phyloP scores from a whole-genome alignment of 1,140 invertebrate species.

The Solenopsis invicta region DNA sequence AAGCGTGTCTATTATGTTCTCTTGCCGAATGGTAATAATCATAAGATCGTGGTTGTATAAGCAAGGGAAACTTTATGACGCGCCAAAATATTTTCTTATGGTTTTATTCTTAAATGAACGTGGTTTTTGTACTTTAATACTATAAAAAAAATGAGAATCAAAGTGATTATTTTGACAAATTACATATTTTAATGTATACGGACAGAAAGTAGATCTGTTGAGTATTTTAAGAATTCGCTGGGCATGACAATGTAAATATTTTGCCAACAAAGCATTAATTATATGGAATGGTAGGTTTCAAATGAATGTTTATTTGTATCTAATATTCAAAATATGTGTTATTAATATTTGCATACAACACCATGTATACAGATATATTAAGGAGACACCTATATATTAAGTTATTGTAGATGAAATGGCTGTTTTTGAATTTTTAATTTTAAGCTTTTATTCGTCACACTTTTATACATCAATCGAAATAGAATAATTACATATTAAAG shows the following conservation, averaged over 20 bases:
- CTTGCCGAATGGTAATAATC: constrained; percentile 86
- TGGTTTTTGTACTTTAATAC: constrained; percentile 75
- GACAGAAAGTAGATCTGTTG: constrained; percentile 58
- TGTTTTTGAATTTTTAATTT: too few relatives aligned
- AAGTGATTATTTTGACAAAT: constrained; percentile 66
- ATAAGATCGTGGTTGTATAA: constrained; percentile 85
- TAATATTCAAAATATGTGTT: constrained; percentile 57
- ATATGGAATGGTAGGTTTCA: constrained; percentile 58
- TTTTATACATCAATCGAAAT: too few relatives aligned
- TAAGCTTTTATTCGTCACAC: too few relatives aligned
- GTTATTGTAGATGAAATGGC: too few relatives aligned
- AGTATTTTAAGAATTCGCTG: constrained; percentile 62
- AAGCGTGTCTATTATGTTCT: constrained; percentile 87
- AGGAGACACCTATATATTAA: too few relatives aligned
- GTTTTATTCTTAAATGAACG: constrained; percentile 44
- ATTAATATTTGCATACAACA: constrained; percentile 30
- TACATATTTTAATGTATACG: constrained; percentile 56
- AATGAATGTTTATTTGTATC: constrained; percentile 62
- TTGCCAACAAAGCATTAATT: constrained; percentile 71
- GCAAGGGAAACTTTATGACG: constrained; percentile 72
- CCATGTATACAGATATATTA: background rate
- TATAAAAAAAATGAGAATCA: constrained; percentile 25
- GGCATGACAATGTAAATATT: constrained; percentile 66
- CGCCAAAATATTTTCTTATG: constrained; percentile 77
- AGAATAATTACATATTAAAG: too few relatives aligned